Percentiles rank a stretch among this genome's conserved stretches.
phyloP scores from a whole-genome alignment of 2,888 invertebrate genomes.

The Tachina grossa region DNA sequence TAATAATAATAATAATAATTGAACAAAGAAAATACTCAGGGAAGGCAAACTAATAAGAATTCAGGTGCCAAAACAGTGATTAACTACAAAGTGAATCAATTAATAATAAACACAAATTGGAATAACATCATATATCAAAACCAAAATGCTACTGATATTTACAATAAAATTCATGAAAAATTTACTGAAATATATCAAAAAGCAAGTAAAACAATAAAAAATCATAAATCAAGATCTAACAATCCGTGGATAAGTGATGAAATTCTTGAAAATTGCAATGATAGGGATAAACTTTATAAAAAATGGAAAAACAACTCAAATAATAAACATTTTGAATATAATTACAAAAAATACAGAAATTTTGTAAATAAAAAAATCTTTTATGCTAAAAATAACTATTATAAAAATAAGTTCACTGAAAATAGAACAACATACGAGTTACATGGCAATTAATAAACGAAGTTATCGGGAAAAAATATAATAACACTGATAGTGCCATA shows the following conservation, averaged over 20 bases:
- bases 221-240: not conserved
- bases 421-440: not conserved
- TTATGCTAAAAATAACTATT: constrained; percentile 13
- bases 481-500: not conserved
- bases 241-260: constrained; percentile 5
- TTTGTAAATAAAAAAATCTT: not conserved
- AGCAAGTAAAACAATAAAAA: not conserved
- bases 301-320: not conserved
- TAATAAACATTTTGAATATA: not conserved
- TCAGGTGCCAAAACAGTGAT: not conserved
- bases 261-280: not conserved
- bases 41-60: not conserved
- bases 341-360: constrained; percentile 15
- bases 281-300: not conserved
- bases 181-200: constrained; percentile 11
- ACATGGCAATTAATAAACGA: constrained; percentile 12
- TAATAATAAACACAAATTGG: not conserved
- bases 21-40: not conserved
- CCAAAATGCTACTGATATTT: not conserved
- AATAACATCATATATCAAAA: not conserved
- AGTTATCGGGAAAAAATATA: not conserved
- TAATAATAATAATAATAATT: too few species aligned
- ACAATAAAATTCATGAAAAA: not conserved
- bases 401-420: constrained; percentile 14
- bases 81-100: not conserved